A percentile compares a stretch with the other conserved stretches of the same genome.
phyloP scores from a whole-genome alignment of 2,888 invertebrate genomes.

The Sturmia bella region DNA sequence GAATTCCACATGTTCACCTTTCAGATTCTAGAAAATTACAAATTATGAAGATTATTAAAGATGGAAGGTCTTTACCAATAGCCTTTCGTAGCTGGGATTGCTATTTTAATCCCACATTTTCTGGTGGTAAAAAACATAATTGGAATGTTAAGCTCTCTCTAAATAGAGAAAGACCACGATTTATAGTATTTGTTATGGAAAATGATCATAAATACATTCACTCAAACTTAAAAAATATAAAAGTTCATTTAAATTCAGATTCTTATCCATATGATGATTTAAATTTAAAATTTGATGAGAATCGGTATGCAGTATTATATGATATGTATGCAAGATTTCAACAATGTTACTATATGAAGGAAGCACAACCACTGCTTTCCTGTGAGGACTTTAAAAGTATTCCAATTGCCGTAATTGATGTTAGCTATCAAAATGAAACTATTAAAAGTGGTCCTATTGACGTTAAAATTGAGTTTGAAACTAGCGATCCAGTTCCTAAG shows the following conservation, averaged over 20 bases:
- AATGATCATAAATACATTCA: background rate
- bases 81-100: too few relatives aligned
- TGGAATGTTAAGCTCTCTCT: background rate
- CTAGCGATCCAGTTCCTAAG: background rate
- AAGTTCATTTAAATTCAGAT: constrained; percentile 61
- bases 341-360: constrained; percentile 2
- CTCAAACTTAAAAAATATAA: constrained; percentile 7
- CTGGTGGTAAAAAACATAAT: background rate
- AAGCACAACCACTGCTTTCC: background rate
- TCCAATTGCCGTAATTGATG: background rate
- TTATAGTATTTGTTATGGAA: background rate
- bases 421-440: too few relatives aligned
- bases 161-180: background rate
- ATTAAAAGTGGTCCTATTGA: background rate
- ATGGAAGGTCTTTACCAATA: too few relatives aligned
- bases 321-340: constrained; percentile 8
- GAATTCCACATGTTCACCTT: too few relatives aligned
- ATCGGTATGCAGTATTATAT: constrained; percentile 57
- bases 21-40: too few relatives aligned
- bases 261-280: constrained; percentile 68
- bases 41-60: too few relatives aligned
- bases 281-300: constrained; percentile 54
- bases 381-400: background rate
- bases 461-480: background rate
- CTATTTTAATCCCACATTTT: too few relatives aligned